Evolutionary conservation across 2,113 vertebrate species (phyloP).

Genomic region (Corythornis madagascariensis): DNA sequence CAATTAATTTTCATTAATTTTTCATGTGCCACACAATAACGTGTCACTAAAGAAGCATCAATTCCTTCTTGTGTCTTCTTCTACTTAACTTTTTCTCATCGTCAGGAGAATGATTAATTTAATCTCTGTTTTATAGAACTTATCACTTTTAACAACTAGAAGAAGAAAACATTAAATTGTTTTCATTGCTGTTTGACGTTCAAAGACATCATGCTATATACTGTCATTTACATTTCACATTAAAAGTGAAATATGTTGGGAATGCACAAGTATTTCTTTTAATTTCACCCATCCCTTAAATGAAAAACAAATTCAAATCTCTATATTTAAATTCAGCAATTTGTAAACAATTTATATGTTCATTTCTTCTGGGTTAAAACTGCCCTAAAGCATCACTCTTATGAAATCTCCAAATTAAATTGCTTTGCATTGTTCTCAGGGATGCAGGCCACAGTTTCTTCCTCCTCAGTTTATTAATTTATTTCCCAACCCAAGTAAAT

Average conservation of each 20-base stretch:
- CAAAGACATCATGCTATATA: constrained; percentile 63
- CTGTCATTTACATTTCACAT: constrained; percentile 81
- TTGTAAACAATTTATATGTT: constrained; percentile 79
- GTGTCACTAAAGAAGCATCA: not conserved
- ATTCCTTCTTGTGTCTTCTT: not conserved
- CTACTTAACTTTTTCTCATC: constrained; percentile 35
- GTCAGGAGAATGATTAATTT: constrained; percentile 71
- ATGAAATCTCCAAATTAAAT: constrained; percentile 72
- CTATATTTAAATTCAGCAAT: constrained; percentile 74
- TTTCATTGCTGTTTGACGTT: constrained; percentile 68
- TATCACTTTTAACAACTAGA: constrained; percentile 67
- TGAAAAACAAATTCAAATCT: constrained; percentile 73
- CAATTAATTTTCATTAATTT: constrained; percentile 35
- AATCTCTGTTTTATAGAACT: constrained; percentile 62
- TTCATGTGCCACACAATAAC: not conserved
- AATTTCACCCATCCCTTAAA: constrained; percentile 78
- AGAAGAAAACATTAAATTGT: constrained; percentile 49
- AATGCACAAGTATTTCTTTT: constrained; percentile 77
- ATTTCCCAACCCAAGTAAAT: constrained; percentile 75
- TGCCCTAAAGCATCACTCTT: constrained; percentile 72
- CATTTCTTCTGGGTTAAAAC: constrained; percentile 75
- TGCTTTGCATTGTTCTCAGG: constrained; percentile 65
- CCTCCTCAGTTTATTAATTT: constrained; percentile 74
- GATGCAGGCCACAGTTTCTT: constrained; percentile 43
- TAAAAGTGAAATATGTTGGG: constrained; percentile 72